Conservation (phyloP, 2,113 vertebrate species). For the Oxyura jamaicensis region DNA sequence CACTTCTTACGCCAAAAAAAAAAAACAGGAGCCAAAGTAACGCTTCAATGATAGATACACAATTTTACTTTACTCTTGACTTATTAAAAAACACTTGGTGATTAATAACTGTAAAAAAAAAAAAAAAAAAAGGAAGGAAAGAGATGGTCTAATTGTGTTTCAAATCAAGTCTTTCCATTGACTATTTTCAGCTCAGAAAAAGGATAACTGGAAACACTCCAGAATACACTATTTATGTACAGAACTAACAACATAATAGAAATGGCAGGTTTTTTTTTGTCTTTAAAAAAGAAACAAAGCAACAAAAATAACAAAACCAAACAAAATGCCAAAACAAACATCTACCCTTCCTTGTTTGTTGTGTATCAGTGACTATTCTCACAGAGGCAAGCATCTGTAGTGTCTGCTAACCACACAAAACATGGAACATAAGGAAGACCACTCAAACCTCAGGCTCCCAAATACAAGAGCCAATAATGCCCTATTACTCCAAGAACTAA, state of each 20-base stretch:
- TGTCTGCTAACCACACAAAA: neutral
- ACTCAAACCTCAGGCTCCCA: neutral
- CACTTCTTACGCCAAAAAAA: conserved; percentile 34
- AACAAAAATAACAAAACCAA: neutral
- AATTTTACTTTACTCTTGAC: neutral
- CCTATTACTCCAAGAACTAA: neutral
- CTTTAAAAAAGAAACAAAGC: neutral
- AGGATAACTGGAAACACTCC: neutral
- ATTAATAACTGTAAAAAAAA: neutral
- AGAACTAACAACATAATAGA: neutral
- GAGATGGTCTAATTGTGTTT: neutral
- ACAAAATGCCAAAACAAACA: neutral
- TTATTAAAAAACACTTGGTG: neutral
- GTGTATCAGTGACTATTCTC: neutral
- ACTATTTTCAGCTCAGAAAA: conserved; percentile 20
- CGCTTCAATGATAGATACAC: neutral
- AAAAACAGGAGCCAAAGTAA: conserved; percentile 6
- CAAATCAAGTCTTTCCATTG: conserved; percentile 16
- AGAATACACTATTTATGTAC: neutral
- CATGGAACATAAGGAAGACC: neutral
- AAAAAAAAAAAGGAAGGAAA: no score
- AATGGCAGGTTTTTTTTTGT: neutral
- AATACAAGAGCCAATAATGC: neutral
- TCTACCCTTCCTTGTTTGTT: neutral
- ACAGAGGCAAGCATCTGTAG: neutral